phyloP scores from a whole-genome alignment of 2,113 vertebrate species.

The Pardalotus punctatus region DNA sequence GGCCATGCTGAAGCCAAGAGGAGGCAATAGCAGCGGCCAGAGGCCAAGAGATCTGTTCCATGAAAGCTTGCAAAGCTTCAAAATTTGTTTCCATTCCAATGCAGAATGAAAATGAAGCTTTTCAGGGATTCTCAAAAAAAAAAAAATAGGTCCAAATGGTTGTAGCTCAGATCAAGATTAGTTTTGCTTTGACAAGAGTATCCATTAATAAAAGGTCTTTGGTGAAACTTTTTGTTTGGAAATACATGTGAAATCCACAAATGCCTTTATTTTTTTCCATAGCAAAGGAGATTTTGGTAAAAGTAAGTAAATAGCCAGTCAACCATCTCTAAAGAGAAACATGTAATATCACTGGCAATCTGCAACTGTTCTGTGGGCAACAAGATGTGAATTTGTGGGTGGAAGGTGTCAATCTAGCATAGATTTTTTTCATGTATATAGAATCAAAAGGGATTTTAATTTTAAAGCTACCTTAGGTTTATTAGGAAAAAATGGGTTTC shows the following conservation, averaged over 20 bases:
- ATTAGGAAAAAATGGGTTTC: neutral
- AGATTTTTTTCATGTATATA: neutral
- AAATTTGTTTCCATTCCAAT: neutral
- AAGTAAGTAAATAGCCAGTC: neutral
- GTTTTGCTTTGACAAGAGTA: neutral
- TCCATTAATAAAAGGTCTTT: neutral
- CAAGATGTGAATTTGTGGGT: neutral
- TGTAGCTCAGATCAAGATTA: neutral
- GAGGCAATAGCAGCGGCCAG: neutral
- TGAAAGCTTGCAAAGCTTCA: neutral
- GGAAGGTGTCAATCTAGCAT: neutral
- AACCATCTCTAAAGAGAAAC: neutral
- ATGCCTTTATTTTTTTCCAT: neutral
- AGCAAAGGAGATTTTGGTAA: neutral
- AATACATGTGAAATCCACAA: neutral
- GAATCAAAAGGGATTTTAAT: neutral
- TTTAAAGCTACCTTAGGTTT: neutral
- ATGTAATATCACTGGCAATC: neutral
- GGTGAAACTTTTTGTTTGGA: neutral
- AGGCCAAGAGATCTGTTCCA: neutral
- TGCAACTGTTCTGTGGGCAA: neutral
- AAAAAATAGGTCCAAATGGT: neutral
- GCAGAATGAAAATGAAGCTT: neutral
- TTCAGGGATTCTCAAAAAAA: neutral
- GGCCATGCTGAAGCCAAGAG: neutral